Percentiles rank a stretch among this genome's conserved stretches.
These are phyloP conservation scores for Fragum whitleyi DNA, from an alignment of 2,888 invertebrate genomes.

Conservation along the genomic window DNA sequence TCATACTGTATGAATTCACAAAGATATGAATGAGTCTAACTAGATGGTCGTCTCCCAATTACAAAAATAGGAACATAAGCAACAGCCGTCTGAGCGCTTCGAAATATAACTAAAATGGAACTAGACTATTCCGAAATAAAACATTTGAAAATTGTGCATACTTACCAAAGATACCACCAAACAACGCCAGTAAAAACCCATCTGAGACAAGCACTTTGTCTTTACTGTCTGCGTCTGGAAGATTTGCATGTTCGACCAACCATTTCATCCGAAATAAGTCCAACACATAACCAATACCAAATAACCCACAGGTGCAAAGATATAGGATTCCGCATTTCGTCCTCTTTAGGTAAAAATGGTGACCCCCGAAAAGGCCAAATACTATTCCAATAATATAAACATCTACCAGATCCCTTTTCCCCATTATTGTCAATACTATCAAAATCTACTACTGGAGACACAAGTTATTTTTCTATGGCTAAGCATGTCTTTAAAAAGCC, in stretches of 20 bases:
- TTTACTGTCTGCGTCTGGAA: slow-evolving; percentile 37
- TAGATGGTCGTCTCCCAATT: too few species aligned
- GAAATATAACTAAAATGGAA: too few species aligned
- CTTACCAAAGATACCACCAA: slow-evolving; percentile 62
- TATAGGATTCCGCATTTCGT: slow-evolving; percentile 63
- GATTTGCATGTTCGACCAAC: slow-evolving; percentile 61
- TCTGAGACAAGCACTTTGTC: slow-evolving; percentile 54
- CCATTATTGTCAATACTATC: too few species aligned
- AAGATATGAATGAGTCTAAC: too few species aligned
- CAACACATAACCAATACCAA: slow-evolving; percentile 64
- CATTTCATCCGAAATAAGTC: slow-evolving; percentile 62
- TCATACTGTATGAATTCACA: too few species aligned
- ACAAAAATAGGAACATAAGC: too few species aligned
- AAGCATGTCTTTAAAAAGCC: too few species aligned
- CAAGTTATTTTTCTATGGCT: too few species aligned
- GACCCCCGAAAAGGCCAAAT: slow-evolving; percentile 57
- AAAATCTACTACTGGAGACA: too few species aligned
- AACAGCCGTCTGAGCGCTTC: too few species aligned
- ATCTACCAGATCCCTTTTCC: slow-evolving; percentile 21
- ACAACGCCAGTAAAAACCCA: slow-evolving; percentile 40
- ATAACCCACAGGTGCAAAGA: slow-evolving; percentile 62
- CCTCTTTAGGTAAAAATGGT: slow-evolving; percentile 66
- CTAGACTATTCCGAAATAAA: too few species aligned
- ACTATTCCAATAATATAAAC: slow-evolving; percentile 58
- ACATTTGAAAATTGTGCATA: too few species aligned